Conservation (phyloP, 2,113 vertebrate genomes). For the Ramphastos sulfuratus region DNA sequence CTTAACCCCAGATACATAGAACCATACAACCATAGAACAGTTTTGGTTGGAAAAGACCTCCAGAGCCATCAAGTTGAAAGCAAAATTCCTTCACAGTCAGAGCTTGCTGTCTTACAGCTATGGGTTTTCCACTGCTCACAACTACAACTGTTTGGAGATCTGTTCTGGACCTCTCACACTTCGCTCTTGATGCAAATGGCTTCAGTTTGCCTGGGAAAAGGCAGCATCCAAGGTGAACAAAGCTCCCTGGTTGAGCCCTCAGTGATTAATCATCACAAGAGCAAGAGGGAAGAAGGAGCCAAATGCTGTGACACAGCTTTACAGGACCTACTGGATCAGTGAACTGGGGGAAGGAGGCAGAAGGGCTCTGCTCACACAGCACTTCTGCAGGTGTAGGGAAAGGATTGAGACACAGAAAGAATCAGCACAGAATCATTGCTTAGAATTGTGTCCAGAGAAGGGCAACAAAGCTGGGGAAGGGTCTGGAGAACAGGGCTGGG, state of each 20-base stretch:
- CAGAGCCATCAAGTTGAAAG: neutral
- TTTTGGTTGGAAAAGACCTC: no score
- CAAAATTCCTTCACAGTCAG: neutral
- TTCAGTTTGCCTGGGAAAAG: constrained; percentile 4
- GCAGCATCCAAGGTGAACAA: neutral
- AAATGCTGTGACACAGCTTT: neutral
- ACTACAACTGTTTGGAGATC: neutral
- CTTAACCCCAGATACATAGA: neutral
- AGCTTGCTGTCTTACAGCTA: neutral
- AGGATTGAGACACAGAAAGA: neutral
- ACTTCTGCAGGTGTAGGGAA: neutral
- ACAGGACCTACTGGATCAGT: neutral
- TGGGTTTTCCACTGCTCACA: neutral
- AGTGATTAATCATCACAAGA: neutral
- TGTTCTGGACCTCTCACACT: neutral
- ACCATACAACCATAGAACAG: no score
- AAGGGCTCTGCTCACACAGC: neutral
- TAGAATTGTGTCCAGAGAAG: no score
- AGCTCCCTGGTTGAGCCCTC: neutral
- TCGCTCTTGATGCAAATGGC: neutral
- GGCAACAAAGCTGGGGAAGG: no score
- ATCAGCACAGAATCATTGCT: no score
- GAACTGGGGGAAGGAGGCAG: neutral
- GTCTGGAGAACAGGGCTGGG: no score
- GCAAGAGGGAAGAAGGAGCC: neutral